Evolutionary conservation across 2,113 vertebrate species (phyloP), one percentile per base, ranked within the genome.

Genomic region (Clarias magur): DNA sequence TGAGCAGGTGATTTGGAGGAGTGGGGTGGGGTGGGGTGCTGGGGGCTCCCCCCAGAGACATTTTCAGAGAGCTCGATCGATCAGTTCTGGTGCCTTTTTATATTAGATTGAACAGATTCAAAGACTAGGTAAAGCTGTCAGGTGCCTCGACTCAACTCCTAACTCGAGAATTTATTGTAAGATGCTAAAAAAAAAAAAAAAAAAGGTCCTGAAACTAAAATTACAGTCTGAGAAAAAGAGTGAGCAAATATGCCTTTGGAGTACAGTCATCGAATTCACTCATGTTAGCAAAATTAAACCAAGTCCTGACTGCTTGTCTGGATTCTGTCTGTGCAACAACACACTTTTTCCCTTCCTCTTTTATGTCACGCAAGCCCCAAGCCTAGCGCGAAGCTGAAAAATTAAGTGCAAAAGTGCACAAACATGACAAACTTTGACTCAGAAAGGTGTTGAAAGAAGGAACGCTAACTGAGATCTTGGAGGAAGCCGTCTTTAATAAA

Each of bases 281-380:
- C 16, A 21, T 30, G 72, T 82, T 62, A n/a, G 54, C 78, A 63
- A 63, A 53, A n/a, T 65, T 38, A 81, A 21, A 54, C 54, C 4
- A 25, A 12, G 42, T 30, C 30, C 23, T 68, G 34, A 80, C 19
- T 42, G n/a, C 42, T 48, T 27, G 9, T 10, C 0, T 19, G 4
- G 62, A 17, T 78, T 76, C 23, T 68, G 10, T 9, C 80, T 78
- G 42, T 70, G 48, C n/a, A 67, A 67, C 42, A n/a, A n/a, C 15
- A 73, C 19, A 79, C 60, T n/a, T 67, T n/a, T 68, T 89, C 90
- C 87, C 88, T 92, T 92, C 88, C 90, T 91, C 89, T 92, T 92
- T 92, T 89, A 82, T 89, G 75, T 90, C 85, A 72, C 85, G 70
- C 82, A 87, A 88, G 89, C 81, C 88, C 67, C 85, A 91, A 89